Conservation (phyloP, 2,113 vertebrate genomes). For the Genyomyrus donnyi region DNA sequence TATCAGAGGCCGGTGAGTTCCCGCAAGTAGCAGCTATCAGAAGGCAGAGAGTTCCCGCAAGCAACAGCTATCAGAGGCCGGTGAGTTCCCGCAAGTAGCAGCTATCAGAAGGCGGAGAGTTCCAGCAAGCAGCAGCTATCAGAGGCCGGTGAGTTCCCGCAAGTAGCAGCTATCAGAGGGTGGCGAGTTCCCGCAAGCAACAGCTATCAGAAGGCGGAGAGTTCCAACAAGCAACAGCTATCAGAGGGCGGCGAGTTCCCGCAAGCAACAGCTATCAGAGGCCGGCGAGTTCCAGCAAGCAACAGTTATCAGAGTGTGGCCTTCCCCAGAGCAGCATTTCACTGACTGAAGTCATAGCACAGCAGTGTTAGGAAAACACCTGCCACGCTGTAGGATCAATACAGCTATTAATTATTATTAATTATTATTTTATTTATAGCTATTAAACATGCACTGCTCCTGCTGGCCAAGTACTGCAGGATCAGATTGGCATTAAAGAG, state of each 20-base stretch:
- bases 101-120: no score
- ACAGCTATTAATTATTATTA: no score
- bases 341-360: not conserved
- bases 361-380: not conserved
- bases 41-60: fast-evolving
- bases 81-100: fast-evolving
- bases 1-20: no score
- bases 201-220: no score
- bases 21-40: no score
- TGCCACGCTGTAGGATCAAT: no score
- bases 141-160: fast-evolving
- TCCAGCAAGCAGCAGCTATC: no score
- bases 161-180: no score
- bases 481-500: not conserved
- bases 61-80: not conserved
- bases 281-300: no score
- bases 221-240: no score
- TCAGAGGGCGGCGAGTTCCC: not conserved
- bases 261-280: not conserved
- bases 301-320: no score
- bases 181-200: fast-evolving
- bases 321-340: not conserved
- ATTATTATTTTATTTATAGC: not conserved
- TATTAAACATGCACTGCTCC: not conserved
- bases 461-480: not conserved